Evolutionary conservation across 2,113 vertebrate genomes (phyloP).

Genomic region (Macquaria australasica): DNA sequence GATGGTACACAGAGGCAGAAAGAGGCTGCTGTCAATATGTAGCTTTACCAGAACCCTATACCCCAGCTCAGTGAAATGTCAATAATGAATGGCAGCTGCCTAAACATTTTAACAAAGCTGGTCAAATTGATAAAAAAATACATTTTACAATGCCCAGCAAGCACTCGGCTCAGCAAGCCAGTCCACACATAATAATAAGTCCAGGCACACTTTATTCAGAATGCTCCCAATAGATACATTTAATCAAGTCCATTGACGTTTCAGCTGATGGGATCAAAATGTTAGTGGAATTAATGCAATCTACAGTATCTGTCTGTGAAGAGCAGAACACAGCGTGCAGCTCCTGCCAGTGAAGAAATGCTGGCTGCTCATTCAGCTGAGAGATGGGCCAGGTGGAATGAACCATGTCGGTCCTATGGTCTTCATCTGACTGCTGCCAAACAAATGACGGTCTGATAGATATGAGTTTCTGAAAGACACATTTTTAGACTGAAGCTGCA

Average conservation of each 20-base stretch:
- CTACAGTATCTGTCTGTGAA: conserved; percentile 29
- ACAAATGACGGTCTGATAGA: conserved; percentile 19
- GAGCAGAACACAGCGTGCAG: conserved; percentile 58
- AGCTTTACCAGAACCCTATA: neutral
- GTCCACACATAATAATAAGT: conserved; percentile 28
- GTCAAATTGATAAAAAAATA: conserved; percentile 17
- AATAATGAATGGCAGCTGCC: conserved; percentile 1
- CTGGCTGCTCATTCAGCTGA: conserved; percentile 73
- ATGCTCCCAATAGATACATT: conserved; percentile 33
- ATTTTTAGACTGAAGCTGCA: conserved; percentile 11
- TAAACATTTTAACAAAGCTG: conserved; percentile 23
- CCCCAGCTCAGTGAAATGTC: neutral
- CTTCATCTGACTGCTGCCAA: conserved; percentile 50
- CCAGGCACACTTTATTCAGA: conserved; percentile 23
- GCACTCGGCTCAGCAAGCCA: neutral
- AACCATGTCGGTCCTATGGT: conserved; percentile 43
- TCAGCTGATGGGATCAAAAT: conserved; percentile 44
- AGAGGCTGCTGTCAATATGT: neutral
- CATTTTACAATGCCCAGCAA: conserved; percentile 3
- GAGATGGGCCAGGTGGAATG: conserved; percentile 64
- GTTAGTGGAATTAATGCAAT: conserved; percentile 47
- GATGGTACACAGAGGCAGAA: neutral
- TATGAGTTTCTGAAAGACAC: neutral
- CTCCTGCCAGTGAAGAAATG: conserved; percentile 60
- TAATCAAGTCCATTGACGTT: conserved; percentile 52